Conservation (phyloP, 1,140 invertebrate species). For the Procambarus clarkii region DNA sequence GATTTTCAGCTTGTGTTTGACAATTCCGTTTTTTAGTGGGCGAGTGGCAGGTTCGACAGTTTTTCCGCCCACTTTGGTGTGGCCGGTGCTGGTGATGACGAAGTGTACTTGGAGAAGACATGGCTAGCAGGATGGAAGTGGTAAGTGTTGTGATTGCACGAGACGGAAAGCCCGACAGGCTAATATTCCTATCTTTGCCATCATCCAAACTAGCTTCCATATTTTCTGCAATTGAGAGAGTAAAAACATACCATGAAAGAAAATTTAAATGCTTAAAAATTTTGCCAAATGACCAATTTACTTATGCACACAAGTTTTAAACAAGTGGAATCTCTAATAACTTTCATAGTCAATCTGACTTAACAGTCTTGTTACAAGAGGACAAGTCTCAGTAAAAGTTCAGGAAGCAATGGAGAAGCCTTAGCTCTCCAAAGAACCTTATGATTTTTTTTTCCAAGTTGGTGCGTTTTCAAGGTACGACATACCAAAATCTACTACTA, state of each 20-base stretch:
- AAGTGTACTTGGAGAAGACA: constrained; percentile 42
- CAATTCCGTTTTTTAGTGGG: background rate
- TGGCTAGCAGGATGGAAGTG: constrained; percentile 59
- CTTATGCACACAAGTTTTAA: too few relatives aligned
- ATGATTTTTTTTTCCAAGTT: too few relatives aligned
- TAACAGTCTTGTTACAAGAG: too few relatives aligned
- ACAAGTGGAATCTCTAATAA: too few relatives aligned
- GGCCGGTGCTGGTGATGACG: background rate
- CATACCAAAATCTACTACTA: too few relatives aligned
- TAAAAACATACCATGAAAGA: background rate
- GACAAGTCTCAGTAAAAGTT: too few relatives aligned
- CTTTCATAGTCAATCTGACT: too few relatives aligned
- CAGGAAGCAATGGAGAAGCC: too few relatives aligned
- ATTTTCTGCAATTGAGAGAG: constrained; percentile 3
- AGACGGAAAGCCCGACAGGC: constrained; percentile 29
- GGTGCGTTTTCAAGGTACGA: too few relatives aligned
- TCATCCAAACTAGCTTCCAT: constrained; percentile 29
- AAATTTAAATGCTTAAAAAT: too few relatives aligned
- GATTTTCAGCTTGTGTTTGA: background rate
- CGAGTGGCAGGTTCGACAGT: background rate
- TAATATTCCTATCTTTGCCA: constrained; percentile 10
- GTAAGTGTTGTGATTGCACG: constrained; percentile 59
- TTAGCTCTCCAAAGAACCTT: too few relatives aligned
- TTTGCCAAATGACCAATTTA: too few relatives aligned
- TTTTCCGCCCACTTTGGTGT: background rate